Evolutionary conservation across 2,888 invertebrate species (phyloP).

Genomic region (Pseudococcus jackbeardsleyi): DNA sequence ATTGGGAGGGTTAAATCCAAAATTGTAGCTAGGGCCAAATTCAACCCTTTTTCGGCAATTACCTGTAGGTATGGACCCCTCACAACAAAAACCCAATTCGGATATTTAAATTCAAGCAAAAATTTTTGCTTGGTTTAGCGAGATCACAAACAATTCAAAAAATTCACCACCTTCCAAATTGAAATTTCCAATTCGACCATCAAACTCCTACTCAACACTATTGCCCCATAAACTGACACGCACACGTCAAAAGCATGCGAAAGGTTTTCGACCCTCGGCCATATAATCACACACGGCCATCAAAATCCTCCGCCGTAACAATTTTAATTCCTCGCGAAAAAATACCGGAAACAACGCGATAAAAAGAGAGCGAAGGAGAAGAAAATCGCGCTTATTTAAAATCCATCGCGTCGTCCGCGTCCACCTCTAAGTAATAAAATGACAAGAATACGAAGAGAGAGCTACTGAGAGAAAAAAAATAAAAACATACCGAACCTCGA

Average conservation of each 20-base stretch:
- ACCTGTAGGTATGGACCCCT: no score
- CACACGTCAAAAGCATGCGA: constrained; percentile 23
- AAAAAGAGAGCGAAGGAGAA: not conserved
- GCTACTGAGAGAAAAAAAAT: not conserved
- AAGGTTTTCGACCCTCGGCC: constrained; percentile 21
- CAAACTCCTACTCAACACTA: not conserved
- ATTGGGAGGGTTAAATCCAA: no score
- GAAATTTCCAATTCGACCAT: not conserved
- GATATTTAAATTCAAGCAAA: no score
- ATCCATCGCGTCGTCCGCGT: not conserved
- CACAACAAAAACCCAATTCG: no score
- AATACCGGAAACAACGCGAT: constrained; percentile 9
- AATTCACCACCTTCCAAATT: not conserved
- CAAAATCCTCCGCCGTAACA: constrained; percentile 20
- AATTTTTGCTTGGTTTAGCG: no score
- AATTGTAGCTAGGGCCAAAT: no score
- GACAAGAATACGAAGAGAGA: not conserved
- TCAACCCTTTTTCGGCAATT: no score
- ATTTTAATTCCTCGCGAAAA: not conserved
- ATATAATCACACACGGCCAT: not conserved
- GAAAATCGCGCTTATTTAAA: constrained; percentile 28
- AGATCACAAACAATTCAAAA: not conserved
- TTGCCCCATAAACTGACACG: not conserved
- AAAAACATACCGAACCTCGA: not conserved
- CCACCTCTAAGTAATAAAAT: constrained; percentile 6